Percentiles rank a stretch among this genome's conserved stretches.
phyloP scores from a whole-genome alignment of 2,888 invertebrate genomes.

The Andrena hattorfiana region DNA sequence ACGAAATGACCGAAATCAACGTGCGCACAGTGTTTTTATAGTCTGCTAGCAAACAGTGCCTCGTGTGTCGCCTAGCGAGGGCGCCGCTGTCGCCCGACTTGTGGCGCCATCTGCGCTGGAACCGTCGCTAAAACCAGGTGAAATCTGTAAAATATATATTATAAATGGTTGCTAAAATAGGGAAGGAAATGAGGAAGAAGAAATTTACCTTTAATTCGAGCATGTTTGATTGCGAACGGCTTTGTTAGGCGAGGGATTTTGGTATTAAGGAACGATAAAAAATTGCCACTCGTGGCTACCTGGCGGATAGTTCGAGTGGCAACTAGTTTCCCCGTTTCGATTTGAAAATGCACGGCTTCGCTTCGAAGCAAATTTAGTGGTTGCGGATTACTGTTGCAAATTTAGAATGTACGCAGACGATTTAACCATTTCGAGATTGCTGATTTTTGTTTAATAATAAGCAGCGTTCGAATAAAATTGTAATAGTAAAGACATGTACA shows the following conservation, averaged over 20 bases:
- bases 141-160: too few relatives aligned
- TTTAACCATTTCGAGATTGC: neutral
- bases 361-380: neutral
- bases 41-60: constrained; percentile 32
- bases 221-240: neutral
- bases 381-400: neutral
- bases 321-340: neutral
- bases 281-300: neutral
- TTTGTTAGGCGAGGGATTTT: too few relatives aligned
- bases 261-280: too few relatives aligned
- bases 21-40: constrained; percentile 74
- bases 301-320: neutral
- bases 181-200: neutral
- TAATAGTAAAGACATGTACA: constrained; percentile 67
- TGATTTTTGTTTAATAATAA: neutral
- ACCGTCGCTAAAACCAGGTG: too few relatives aligned
- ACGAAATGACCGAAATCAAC: constrained; percentile 79
- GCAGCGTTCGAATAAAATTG: constrained; percentile 51
- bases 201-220: neutral
- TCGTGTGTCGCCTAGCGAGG: constrained; percentile 33
- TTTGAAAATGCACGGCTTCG: constrained; percentile 6
- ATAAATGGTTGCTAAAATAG: too few relatives aligned
- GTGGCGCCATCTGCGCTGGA: too few relatives aligned
- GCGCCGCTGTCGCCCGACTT: neutral
- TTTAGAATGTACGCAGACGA: neutral